These are phyloP conservation scores for Chrysina gloriosa DNA, from an alignment of 2,888 invertebrate genomes.

Conservation along the genomic window DNA sequence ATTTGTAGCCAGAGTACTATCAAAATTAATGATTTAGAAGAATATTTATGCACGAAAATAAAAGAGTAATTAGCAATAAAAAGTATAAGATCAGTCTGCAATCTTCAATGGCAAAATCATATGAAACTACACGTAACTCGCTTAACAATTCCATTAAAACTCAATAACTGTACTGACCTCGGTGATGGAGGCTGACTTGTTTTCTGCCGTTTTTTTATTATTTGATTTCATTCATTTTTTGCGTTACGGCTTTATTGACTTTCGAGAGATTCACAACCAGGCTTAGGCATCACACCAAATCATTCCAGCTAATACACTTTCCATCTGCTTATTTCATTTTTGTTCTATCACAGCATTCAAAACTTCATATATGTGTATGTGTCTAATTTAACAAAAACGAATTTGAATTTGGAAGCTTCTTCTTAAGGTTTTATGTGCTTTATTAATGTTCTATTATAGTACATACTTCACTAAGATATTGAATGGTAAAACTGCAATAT, in stretches of 20 bases:
- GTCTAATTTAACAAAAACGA: background rate
- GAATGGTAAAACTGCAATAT: no score
- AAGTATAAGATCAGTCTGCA: conserved; percentile 2
- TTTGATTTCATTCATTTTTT: conserved; percentile 2
- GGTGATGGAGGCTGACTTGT: conserved; percentile 27
- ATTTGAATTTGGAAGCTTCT: background rate
- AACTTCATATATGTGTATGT: conserved; percentile 4
- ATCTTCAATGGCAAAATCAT: conserved; percentile 11
- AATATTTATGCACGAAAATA: no score
- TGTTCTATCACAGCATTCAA: background rate
- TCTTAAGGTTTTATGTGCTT: background rate
- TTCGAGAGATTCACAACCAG: background rate
- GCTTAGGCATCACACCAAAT: conserved; percentile 6
- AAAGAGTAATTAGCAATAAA: no score
- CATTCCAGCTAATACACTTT: conserved; percentile 15
- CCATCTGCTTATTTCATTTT: background rate
- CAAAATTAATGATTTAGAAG: no score
- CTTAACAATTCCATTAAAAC: conserved; percentile 29
- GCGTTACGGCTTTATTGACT: conserved; percentile 21
- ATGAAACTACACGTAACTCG: conserved; percentile 28
- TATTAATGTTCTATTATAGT: background rate
- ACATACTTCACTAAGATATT: no score
- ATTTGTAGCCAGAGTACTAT: no score
- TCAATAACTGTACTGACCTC: conserved; percentile 31
- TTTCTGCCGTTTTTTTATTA: conserved; percentile 5